These are phyloP conservation scores for Drosophila azteca DNA, from an alignment of 1,140 invertebrate genomes.

Conservation along the genomic window DNA sequence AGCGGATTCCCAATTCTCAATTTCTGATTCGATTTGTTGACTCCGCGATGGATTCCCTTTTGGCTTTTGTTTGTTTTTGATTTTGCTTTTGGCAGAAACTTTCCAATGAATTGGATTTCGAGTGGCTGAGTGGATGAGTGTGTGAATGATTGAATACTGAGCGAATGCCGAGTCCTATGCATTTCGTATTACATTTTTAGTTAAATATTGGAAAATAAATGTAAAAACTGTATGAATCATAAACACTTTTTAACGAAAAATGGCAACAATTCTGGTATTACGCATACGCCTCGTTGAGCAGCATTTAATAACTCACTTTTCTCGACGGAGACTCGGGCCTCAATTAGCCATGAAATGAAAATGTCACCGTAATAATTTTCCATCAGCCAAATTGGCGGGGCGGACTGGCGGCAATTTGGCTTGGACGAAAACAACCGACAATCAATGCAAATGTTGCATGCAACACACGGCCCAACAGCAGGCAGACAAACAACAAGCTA, in stretches of 20 bases:
- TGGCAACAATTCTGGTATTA: constrained; percentile 23
- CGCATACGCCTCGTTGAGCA: constrained; percentile 42
- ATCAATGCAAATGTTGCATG: constrained; percentile 66
- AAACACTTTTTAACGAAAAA: constrained; percentile 1
- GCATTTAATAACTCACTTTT: constrained; percentile 56
- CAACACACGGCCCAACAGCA: constrained; percentile 16
- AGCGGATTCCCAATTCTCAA: constrained; percentile 71
- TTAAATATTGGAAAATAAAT: not conserved
- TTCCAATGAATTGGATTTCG: constrained; percentile 37
- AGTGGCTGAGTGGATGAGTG: not conserved
- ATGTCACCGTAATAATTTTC: constrained; percentile 76
- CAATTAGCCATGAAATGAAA: constrained; percentile 75
- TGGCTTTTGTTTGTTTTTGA: constrained; percentile 42
- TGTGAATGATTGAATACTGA: constrained; percentile 21
- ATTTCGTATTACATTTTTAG: no score
- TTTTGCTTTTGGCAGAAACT: constrained; percentile 39
- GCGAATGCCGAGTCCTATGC: no score
- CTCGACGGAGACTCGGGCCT: constrained; percentile 12
- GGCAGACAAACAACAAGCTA: constrained; percentile 23
- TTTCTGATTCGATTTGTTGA: constrained; percentile 77
- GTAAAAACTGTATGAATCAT: not conserved
- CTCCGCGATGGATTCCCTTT: constrained; percentile 52
- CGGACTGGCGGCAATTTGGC: constrained; percentile 66
- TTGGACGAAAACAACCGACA: constrained; percentile 37
- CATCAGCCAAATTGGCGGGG: constrained; percentile 59